Evolutionary conservation across 2,113 vertebrate species (phyloP), one percentile per base, ranked within the genome.

Genomic region (Trematomus loennbergii): DNA sequence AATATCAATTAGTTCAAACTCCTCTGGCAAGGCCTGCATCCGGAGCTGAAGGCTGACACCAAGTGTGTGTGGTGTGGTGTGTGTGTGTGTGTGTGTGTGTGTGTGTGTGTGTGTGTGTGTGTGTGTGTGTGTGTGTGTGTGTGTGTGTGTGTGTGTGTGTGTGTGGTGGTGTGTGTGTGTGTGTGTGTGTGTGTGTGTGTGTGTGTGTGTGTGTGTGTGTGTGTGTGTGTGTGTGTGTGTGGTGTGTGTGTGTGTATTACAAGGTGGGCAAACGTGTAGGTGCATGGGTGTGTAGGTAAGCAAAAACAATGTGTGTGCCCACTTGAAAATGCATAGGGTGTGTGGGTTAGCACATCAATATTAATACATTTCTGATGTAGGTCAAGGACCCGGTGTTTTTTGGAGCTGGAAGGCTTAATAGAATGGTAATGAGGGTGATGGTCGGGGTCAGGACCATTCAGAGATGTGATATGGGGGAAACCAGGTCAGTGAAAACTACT

Each of bases 1-100:
- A 94, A 95, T 94, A 93, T 90, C 83, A 95, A 95, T 92, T 89
- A 93, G 87, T 87, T 78, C 72, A 72, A 88, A 64, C 64, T 77
- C 70, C 76, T 54, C 69, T 87, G 77, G 86, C 82, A 88, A 53
- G 60, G 29, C 84, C 89, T 70, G 68, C 72, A 40, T 79, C 71
- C 12, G 4, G 66, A 81, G 88, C 59, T 74, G 77, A 85, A 73
- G 76, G 78, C 83, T 75, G 74, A 72, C 74, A 75, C n/a, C 20
- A 3, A 29, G 62, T 15, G 36, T 7, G 52, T 7, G 52, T 12
- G 12, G 52, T 29, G 45, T 55, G 40, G 18, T 46, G 3, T n/a
- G n/a, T n/a, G n/a, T n/a, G n/a, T n/a, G n/a, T n/a, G n/a, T n/a
- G n/a, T 12, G 12, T 75, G 8, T 12, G 50, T 25, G 45, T 55